Conservation (phyloP, 2,888 invertebrate genomes). For the Dolichopus griseipennis region DNA sequence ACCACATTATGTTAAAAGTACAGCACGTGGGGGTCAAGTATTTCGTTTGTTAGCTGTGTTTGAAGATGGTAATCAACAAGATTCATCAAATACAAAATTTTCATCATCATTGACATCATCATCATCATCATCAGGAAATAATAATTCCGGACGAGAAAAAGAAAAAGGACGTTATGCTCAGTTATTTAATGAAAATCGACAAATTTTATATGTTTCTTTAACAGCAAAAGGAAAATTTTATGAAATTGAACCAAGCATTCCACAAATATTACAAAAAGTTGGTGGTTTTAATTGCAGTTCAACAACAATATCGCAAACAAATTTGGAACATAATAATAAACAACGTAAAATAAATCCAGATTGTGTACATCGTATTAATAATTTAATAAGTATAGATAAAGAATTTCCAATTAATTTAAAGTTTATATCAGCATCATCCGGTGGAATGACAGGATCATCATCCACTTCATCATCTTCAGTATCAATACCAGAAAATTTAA, state of each 20-base stretch:
- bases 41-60: constrained; percentile 65
- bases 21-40: constrained; percentile 61
- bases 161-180: constrained; percentile 59
- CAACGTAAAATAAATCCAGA: constrained; percentile 35
- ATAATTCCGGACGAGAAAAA: constrained; percentile 35
- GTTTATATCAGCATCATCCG: constrained; percentile 38
- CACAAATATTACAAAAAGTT: constrained; percentile 39
- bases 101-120: constrained; percentile 21
- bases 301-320: constrained; percentile 14
- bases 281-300: constrained; percentile 23
- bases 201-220: constrained; percentile 63
- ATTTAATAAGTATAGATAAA: constrained; percentile 32
- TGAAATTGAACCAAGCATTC: constrained; percentile 53
- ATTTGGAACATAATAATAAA: constrained; percentile 25
- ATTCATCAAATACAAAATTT: constrained; percentile 23
- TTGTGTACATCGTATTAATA: constrained; percentile 41
- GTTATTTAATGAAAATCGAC: constrained; percentile 62
- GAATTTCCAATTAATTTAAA: constrained; percentile 38
- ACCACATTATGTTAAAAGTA: constrained; percentile 58
- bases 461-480: neutral
- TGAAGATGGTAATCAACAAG: constrained; percentile 53
- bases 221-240: constrained; percentile 68
- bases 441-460: constrained; percentile 25
- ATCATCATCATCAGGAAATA: constrained; percentile 22
- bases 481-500: constrained; percentile 38